Conservation (phyloP, 1,140 invertebrate genomes). For the Drosophila guanche region DNA sequence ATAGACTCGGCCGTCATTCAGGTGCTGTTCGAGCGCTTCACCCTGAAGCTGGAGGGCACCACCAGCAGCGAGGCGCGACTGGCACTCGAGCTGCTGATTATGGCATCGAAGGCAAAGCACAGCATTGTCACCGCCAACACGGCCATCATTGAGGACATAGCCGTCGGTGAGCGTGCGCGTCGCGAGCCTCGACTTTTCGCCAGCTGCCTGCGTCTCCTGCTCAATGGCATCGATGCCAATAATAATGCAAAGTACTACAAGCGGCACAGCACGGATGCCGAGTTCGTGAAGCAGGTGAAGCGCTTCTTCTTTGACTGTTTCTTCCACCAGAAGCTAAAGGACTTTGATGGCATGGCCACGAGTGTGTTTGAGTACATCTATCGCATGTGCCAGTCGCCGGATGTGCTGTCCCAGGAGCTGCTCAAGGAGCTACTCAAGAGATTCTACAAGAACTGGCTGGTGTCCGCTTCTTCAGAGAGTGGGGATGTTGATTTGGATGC, state of each 20-base stretch:
- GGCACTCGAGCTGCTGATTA: slow-evolving; percentile 89
- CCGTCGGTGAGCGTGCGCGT: slow-evolving; percentile 66
- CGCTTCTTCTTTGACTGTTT: slow-evolving; percentile 67
- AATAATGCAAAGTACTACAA: slow-evolving; percentile 71
- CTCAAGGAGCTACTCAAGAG: slow-evolving; percentile 50
- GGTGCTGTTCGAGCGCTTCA: slow-evolving; percentile 92
- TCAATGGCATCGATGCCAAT: slow-evolving; percentile 68
- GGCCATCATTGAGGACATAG: slow-evolving; percentile 84
- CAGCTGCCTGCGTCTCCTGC: slow-evolving; percentile 65
- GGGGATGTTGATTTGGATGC: neutral
- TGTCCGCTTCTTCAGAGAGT: neutral
- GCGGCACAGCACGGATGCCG: slow-evolving; percentile 54
- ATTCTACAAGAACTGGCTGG: slow-evolving; percentile 54
- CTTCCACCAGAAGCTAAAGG: slow-evolving; percentile 57
- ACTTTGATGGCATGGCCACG: slow-evolving; percentile 74
- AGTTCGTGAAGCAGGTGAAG: slow-evolving; percentile 59
- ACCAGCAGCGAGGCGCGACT: slow-evolving; percentile 87
- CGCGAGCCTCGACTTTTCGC: slow-evolving; percentile 74
- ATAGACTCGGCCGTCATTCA: slow-evolving; percentile 85
- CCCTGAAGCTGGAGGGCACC: slow-evolving; percentile 89
- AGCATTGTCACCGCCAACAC: slow-evolving; percentile 85
- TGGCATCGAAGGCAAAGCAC: slow-evolving; percentile 87
- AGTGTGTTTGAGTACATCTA: slow-evolving; percentile 74
- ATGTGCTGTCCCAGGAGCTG: slow-evolving; percentile 74
- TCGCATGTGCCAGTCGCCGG: slow-evolving; percentile 74